Evolutionary conservation across 1,140 invertebrate species (phyloP).

Genomic region (Schlechtendalia chinensis): DNA sequence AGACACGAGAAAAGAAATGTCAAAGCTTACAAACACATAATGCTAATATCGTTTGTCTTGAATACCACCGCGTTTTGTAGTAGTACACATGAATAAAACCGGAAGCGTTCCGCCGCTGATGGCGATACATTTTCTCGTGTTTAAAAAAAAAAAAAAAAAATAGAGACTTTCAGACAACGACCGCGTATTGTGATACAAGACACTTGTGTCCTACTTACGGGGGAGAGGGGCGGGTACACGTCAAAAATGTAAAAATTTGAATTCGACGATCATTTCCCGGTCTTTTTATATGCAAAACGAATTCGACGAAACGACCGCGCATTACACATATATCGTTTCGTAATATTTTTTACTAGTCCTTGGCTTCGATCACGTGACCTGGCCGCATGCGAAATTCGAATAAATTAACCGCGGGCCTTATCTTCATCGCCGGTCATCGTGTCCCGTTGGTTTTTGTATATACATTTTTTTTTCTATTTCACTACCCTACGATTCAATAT

Average conservation of each 20-base stretch:
- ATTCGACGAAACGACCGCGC: slow-evolving; percentile 15
- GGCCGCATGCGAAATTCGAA: slow-evolving; percentile 29
- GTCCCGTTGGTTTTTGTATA: not conserved
- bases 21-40: slow-evolving; percentile 50
- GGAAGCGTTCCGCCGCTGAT: slow-evolving; percentile 49
- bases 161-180: slow-evolving; percentile 49
- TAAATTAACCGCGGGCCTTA: slow-evolving; percentile 36
- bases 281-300: slow-evolving; percentile 39
- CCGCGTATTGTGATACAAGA: slow-evolving; percentile 38
- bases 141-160: slow-evolving; percentile 41
- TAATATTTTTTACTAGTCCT: slow-evolving; percentile 36
- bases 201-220: slow-evolving; percentile 17
- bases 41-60: slow-evolving; percentile 50
- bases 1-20: slow-evolving; percentile 45
- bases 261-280: slow-evolving; percentile 46
- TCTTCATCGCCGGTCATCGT: slow-evolving; percentile 28
- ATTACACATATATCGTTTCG: slow-evolving; percentile 40
- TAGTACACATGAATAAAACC: slow-evolving; percentile 44
- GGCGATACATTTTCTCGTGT: slow-evolving; percentile 47
- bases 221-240: not conserved
- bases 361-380: slow-evolving; percentile 24
- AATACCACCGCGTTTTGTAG: slow-evolving; percentile 26
- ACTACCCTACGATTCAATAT: slow-evolving; percentile 14
- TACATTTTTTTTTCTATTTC: slow-evolving; percentile 8
- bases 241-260: slow-evolving; percentile 49